Evolutionary conservation across 2,797 vertebrate species (phyloP).

Genomic region (Aythya fuligula): DNA sequence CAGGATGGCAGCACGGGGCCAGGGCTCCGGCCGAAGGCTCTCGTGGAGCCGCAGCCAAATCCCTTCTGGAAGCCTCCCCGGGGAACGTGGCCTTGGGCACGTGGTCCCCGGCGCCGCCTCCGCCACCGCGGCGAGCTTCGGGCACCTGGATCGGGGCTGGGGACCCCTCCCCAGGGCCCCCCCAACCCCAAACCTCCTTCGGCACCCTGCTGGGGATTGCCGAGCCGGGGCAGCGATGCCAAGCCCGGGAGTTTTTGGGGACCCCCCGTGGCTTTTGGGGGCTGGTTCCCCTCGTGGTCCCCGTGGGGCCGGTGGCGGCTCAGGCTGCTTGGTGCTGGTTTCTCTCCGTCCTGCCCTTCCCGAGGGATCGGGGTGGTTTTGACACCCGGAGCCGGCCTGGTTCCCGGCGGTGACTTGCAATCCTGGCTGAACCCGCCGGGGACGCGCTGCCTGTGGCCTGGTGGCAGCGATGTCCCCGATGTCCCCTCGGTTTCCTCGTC

Average conservation of each 20-base stretch:
- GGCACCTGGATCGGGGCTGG: fast-evolving
- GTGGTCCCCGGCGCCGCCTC: fast-evolving
- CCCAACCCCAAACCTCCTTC: background rate
- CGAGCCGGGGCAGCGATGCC: fast-evolving
- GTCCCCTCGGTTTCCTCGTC: background rate
- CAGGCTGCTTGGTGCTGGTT: background rate
- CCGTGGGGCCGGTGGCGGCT: background rate
- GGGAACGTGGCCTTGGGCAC: background rate
- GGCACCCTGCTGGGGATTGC: background rate
- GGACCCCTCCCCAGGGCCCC: background rate
- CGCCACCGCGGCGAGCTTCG: fast-evolving
- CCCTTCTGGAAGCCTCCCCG: background rate
- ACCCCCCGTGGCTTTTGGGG: background rate
- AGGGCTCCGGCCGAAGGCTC: background rate
- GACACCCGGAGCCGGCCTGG: background rate
- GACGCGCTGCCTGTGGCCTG: background rate
- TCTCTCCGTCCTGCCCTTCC: background rate
- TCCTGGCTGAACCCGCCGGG: background rate
- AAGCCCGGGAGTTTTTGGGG: background rate
- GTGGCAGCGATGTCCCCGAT: background rate
- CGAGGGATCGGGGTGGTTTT: fast-evolving
- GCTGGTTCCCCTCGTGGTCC: too few species aligned
- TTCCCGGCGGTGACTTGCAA: background rate
- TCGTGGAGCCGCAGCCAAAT: background rate
- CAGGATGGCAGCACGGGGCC: background rate